Percentiles rank a stretch among this genome's conserved stretches.
phyloP scores from a whole-genome alignment of 1,140 invertebrate species.

The Drosophila bifasciata region DNA sequence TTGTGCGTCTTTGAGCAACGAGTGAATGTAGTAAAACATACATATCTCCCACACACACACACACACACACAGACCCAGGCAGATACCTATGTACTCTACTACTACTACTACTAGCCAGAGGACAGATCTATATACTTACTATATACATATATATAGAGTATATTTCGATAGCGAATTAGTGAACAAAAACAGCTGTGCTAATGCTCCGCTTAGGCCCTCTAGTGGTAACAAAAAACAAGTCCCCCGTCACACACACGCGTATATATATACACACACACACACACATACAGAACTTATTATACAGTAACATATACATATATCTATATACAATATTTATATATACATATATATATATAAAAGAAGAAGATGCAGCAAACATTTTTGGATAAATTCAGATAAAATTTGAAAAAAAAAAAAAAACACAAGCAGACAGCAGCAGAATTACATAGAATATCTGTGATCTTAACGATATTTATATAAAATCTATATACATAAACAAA shows the following conservation, averaged over 20 bases:
- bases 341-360: conserved; percentile 54
- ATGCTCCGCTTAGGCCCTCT: conserved; percentile 20
- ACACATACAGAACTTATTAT: conserved; percentile 51
- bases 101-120: background rate
- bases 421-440: conserved; percentile 56
- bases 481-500: conserved; percentile 54
- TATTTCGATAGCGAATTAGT: conserved; percentile 38
- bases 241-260: conserved; percentile 20
- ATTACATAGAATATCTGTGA: conserved; percentile 84
- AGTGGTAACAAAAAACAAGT: background rate
- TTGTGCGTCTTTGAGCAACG: conserved; percentile 52
- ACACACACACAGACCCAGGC: conserved; percentile 9
- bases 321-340: conserved; percentile 60
- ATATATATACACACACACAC: conserved; percentile 46
- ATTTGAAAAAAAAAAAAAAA: conserved; percentile 31
- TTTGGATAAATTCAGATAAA: conserved; percentile 47
- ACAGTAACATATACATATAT: conserved; percentile 56
- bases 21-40: conserved; percentile 41
- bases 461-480: conserved; percentile 83
- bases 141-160: no score
- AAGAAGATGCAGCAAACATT: conserved; percentile 39
- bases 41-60: conserved; percentile 30
- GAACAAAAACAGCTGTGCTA: conserved; percentile 6
- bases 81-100: no score
- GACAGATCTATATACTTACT: no score